These are phyloP conservation scores for Apodemia mormo DNA, from an alignment of 2,888 invertebrate genomes.

Conservation along the genomic window DNA sequence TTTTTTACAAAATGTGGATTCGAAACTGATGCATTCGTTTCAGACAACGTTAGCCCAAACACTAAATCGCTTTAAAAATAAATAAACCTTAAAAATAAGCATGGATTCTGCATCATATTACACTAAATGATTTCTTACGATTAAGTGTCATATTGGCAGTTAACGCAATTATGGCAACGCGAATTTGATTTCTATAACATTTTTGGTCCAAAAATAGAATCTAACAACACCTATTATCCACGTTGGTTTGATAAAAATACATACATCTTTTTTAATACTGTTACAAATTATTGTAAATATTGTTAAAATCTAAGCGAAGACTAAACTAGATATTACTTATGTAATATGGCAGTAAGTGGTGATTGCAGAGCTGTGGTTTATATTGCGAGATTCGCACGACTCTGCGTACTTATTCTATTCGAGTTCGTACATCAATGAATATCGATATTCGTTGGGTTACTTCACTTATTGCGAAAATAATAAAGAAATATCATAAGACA, in stretches of 20 bases:
- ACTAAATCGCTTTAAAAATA: neutral
- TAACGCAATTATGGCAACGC: constrained; percentile 76
- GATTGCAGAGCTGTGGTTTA: constrained; percentile 47
- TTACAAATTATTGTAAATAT: constrained; percentile 65
- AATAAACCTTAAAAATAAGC: constrained; percentile 42
- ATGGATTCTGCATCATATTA: constrained; percentile 29
- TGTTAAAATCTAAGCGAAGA: constrained; percentile 69
- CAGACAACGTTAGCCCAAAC: neutral
- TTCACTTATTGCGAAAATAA: constrained; percentile 50
- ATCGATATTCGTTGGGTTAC: constrained; percentile 75
- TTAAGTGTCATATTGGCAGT: constrained; percentile 78
- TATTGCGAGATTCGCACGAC: constrained; percentile 69
- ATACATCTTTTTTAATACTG: constrained; percentile 79
- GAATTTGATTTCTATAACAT: constrained; percentile 77
- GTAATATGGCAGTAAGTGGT: constrained; percentile 79
- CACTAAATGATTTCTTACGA: constrained; percentile 20
- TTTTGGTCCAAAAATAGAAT: constrained; percentile 76
- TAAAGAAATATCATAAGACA: constrained; percentile 46
- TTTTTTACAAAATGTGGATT: too few relatives aligned
- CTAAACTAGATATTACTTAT: constrained; percentile 67
- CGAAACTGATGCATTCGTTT: neutral
- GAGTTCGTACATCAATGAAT: constrained; percentile 61
- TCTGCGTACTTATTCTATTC: constrained; percentile 56
- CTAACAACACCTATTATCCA: constrained; percentile 54
- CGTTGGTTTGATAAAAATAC: constrained; percentile 63